Conservation (phyloP, 2,888 invertebrate species). For the Trachelus tabidus region DNA sequence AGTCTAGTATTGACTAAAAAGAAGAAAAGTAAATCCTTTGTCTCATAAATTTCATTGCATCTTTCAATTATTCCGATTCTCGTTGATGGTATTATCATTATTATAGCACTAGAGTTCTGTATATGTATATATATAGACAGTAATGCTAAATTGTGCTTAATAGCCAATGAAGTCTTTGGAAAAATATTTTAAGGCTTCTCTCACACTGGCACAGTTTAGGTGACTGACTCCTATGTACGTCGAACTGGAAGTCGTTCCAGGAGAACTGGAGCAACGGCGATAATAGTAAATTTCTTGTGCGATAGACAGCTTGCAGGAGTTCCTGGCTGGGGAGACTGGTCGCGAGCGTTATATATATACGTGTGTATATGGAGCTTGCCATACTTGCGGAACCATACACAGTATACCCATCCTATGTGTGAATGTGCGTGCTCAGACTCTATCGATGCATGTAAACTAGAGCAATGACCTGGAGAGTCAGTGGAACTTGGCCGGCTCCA, state of each 20-base stretch:
- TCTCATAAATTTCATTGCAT: neutral
- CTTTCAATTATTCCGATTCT: neutral
- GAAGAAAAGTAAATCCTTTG: neutral
- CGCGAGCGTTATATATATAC: neutral
- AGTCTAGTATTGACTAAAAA: neutral
- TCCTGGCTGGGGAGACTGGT: neutral
- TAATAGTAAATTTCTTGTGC: neutral
- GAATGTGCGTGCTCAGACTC: conserved; percentile 29
- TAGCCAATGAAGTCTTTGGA: neutral
- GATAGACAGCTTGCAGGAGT: neutral
- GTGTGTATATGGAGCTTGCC: neutral
- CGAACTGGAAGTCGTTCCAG: neutral
- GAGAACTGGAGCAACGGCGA: neutral
- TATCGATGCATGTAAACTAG: conserved; percentile 44
- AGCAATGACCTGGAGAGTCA: conserved; percentile 55
- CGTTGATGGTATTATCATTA: neutral
- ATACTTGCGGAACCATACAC: neutral
- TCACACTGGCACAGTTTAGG: neutral
- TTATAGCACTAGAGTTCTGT: neutral
- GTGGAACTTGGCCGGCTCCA: conserved; percentile 54
- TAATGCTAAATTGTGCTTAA: neutral
- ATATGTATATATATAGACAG: neutral
- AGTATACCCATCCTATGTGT: conserved; percentile 6
- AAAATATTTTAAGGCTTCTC: neutral
- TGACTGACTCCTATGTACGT: neutral